These are phyloP conservation scores for Taenioides sp. DNA, from an alignment of 2,797 vertebrate species.

Conservation along the genomic window DNA sequence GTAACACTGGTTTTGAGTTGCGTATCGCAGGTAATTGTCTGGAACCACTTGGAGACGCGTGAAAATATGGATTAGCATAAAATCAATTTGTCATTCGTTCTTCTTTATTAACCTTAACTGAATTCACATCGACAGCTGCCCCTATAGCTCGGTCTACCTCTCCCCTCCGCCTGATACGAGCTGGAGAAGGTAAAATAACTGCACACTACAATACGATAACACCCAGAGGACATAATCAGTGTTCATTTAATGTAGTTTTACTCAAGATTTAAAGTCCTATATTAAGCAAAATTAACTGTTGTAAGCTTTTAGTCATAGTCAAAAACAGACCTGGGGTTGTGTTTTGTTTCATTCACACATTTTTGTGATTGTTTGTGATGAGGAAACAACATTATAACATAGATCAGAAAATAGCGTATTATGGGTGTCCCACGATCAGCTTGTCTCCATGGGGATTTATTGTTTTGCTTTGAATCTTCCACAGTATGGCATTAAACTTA, in stretches of 20 bases:
- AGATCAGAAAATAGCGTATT: too few relatives aligned
- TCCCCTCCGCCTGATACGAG: constrained; percentile 96
- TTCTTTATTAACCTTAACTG: constrained; percentile 80
- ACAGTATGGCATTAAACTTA: too few relatives aligned
- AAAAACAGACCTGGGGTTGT: too few relatives aligned
- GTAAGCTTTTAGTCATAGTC: too few relatives aligned
- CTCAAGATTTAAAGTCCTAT: too few relatives aligned
- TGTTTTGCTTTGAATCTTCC: too few relatives aligned
- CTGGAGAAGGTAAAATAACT: constrained; percentile 92
- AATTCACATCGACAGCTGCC: constrained; percentile 94
- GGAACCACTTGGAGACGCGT: constrained; percentile 20
- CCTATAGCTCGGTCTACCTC: constrained; percentile 95
- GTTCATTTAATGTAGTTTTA: background rate
- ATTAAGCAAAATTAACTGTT: too few relatives aligned
- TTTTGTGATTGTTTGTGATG: too few relatives aligned
- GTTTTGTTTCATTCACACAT: too few relatives aligned
- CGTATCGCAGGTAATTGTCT: constrained; percentile 16
- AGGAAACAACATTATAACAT: too few relatives aligned
- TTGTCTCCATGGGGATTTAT: too few relatives aligned
- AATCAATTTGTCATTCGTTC: constrained; percentile 32
- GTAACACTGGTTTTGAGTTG: constrained; percentile 27
- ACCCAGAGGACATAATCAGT: background rate
- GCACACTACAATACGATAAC: background rate
- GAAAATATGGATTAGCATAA: constrained; percentile 27
- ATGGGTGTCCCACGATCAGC: too few relatives aligned